phyloP scores from a whole-genome alignment of 2,797 vertebrate genomes.

The Hyperoplus immaculatus region DNA sequence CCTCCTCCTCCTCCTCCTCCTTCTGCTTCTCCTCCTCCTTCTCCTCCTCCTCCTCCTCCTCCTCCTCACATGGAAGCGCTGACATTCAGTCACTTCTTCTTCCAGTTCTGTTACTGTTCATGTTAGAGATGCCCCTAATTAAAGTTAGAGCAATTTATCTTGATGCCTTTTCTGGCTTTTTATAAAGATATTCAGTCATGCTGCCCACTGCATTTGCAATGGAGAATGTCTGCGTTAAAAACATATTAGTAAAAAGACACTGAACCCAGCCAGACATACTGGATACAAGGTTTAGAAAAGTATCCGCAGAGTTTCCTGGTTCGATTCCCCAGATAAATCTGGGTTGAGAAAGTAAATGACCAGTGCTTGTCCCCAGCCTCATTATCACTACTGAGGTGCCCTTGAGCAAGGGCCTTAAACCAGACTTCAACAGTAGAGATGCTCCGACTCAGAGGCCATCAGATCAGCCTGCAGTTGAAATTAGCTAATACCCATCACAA shows the following conservation, averaged over 20 bases:
- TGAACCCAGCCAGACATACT: not conserved
- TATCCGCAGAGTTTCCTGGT: not conserved
- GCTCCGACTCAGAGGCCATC: not conserved
- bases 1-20: conserved; percentile 26
- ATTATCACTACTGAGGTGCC: not conserved
- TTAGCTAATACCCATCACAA: too few relatives aligned
- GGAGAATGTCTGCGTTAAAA: conserved; percentile 1
- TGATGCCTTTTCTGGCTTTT: conserved; percentile 10
- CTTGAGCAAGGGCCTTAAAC: not conserved
- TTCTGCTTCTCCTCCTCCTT: conserved; percentile 20
- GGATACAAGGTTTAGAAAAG: not conserved
- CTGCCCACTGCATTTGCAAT: not conserved
- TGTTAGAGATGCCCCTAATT: conserved; percentile 6
- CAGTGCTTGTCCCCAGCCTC: not conserved
- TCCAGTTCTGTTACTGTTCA: not conserved
- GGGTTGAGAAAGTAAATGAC: not conserved
- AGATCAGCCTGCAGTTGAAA: not conserved
- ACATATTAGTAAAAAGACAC: not conserved
- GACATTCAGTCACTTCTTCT: not conserved
- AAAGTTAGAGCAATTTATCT: conserved; percentile 10
- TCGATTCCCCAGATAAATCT: not conserved
- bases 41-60: conserved; percentile 24
- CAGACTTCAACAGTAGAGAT: not conserved
- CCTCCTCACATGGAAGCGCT: not conserved
- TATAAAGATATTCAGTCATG: not conserved